Evolutionary conservation across 2,113 vertebrate genomes (phyloP).

Genomic region (Ailurus styani): DNA sequence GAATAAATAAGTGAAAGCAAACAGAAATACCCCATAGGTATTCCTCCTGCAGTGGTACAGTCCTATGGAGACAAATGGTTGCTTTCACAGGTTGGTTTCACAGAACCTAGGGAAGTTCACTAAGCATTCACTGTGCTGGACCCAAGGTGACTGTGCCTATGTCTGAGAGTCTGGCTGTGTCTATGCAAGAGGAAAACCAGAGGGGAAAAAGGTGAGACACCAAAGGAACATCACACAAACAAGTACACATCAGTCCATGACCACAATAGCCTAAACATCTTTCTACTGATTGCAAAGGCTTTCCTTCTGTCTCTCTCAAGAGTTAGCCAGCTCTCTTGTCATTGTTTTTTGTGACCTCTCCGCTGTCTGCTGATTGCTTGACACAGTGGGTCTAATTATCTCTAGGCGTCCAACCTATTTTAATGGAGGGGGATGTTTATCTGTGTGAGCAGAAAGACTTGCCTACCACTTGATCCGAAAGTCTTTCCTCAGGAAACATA

Average conservation of each 20-base stretch:
- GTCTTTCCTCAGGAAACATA: background rate
- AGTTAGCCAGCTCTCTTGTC: background rate
- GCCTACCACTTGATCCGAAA: background rate
- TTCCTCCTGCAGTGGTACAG: background rate
- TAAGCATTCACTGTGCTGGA: background rate
- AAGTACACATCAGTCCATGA: background rate
- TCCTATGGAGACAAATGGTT: background rate
- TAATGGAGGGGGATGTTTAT: conserved; percentile 43
- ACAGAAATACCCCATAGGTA: background rate
- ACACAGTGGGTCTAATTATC: conserved; percentile 64
- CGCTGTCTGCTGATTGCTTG: conserved; percentile 41
- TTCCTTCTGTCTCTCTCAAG: background rate
- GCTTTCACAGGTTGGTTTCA: background rate
- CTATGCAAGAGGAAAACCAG: background rate
- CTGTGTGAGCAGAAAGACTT: background rate
- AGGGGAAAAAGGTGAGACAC: background rate
- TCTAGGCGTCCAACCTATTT: conserved; percentile 48
- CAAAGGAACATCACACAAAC: background rate
- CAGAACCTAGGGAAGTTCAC: background rate
- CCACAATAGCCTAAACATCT: background rate
- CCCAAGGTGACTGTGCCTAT: background rate
- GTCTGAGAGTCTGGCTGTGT: background rate
- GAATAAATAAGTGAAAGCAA: background rate
- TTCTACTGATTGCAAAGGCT: background rate
- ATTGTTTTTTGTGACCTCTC: background rate